Percentiles rank a stretch among this genome's conserved stretches.
Evolutionary conservation across 1,140 invertebrate genomes (phyloP).

Genomic region (Papilio glaucus): DNA sequence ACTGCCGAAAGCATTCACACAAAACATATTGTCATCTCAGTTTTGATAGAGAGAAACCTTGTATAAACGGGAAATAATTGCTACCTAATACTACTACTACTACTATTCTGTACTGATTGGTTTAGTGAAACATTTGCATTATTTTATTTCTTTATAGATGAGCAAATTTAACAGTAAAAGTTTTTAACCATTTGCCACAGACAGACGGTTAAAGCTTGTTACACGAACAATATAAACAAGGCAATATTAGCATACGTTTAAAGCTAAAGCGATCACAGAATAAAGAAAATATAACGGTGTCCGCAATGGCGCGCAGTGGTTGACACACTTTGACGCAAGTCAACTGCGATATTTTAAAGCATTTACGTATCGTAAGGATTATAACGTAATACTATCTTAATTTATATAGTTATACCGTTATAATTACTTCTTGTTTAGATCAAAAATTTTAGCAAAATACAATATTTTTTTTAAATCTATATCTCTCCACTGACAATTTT

Average conservation of each 20-base stretch:
- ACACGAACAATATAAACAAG: neutral
- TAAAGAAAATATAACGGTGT: slow-evolving; percentile 35
- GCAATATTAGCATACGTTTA: slow-evolving; percentile 1
- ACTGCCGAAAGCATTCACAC: too few relatives aligned
- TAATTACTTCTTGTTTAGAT: neutral
- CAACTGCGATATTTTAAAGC: slow-evolving; percentile 2
- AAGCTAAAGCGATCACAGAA: slow-evolving; percentile 15
- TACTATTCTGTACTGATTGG: too few relatives aligned
- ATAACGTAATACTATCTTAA: neutral
- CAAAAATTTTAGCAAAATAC: too few relatives aligned
- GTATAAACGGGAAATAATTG: too few relatives aligned
- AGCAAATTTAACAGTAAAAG: neutral
- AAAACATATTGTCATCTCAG: too few relatives aligned
- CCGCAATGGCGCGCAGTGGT: neutral
- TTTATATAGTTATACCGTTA: too few relatives aligned
- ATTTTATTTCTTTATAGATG: too few relatives aligned
- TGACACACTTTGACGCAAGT: slow-evolving; percentile 1
- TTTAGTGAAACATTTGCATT: too few relatives aligned
- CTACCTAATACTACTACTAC: too few relatives aligned
- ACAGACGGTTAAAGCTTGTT: neutral
- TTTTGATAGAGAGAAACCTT: too few relatives aligned
- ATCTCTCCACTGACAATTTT: too few relatives aligned
- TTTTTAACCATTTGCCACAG: neutral
- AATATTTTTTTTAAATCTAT: too few relatives aligned
- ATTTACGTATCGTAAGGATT: neutral